Percentiles rank a stretch among this genome's conserved stretches.
Evolutionary conservation across 2,113 vertebrate species (phyloP).

Genomic region (Oriolus oriolus): DNA sequence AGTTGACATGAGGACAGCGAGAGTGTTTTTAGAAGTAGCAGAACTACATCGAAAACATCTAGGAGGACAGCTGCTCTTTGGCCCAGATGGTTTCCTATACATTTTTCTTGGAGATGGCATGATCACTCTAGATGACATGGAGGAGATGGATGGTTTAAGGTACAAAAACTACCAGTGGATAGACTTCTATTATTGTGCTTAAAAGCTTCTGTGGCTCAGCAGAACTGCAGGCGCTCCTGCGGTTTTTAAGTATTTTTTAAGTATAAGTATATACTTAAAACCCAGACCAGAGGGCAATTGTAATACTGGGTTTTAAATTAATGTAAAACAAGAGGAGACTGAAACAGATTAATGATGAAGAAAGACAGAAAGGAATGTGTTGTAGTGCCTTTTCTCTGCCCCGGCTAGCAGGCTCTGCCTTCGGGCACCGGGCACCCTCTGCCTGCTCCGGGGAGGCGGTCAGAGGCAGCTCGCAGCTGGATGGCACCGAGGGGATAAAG

Average conservation of each 20-base stretch:
- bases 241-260: not conserved
- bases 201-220: not conserved
- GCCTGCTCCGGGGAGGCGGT: too few relatives aligned
- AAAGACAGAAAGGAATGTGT: not conserved
- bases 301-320: not conserved
- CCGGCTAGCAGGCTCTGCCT: too few relatives aligned
- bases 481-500: too few relatives aligned
- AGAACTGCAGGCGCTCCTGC: not conserved
- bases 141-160: conserved; percentile 99
- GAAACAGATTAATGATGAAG: not conserved
- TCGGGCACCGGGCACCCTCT: too few relatives aligned
- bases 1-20: conserved; percentile 86
- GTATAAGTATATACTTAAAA: not conserved
- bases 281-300: not conserved
- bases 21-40: conserved; percentile 93
- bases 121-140: conserved; percentile 99
- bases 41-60: conserved; percentile 95
- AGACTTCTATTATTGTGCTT: not conserved
- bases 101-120: conserved; percentile 95
- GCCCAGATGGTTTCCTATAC: conserved; percentile 89
- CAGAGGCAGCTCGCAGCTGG: too few relatives aligned
- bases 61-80: conserved; percentile 92
- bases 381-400: too few relatives aligned
- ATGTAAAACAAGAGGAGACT: not conserved
- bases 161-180: conserved; percentile 50